These are phyloP conservation scores for Aegotheles bennettii DNA, from an alignment of 2,113 vertebrate genomes.

Conservation along the genomic window DNA sequence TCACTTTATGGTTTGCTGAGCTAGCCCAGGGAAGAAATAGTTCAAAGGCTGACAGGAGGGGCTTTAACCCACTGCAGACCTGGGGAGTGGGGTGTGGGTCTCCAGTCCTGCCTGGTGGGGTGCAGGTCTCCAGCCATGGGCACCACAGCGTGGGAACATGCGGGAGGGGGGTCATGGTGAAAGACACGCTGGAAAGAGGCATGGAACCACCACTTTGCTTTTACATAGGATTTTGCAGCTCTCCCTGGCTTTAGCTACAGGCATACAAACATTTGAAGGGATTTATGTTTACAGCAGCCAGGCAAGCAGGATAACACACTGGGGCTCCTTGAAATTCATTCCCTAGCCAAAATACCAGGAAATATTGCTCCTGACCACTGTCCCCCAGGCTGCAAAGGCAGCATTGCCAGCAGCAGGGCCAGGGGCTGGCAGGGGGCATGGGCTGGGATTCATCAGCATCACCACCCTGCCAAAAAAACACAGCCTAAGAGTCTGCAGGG, in stretches of 20 bases:
- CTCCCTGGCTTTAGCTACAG: not conserved
- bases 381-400: not conserved
- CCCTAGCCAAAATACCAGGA: not conserved
- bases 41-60: not conserved
- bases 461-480: not conserved
- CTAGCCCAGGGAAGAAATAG: not conserved
- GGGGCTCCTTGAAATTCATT: not conserved
- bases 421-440: not conserved
- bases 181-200: not conserved
- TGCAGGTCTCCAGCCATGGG: not conserved
- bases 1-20: not conserved
- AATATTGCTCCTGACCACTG: not conserved
- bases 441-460: not conserved
- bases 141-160: rapidly evolving
- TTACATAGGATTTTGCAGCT: not conserved
- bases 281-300: not conserved
- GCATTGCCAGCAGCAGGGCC: not conserved
- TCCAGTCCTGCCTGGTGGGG: not conserved
- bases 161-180: rapidly evolving
- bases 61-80: not conserved
- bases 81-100: too few species aligned
- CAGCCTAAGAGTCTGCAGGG: not conserved
- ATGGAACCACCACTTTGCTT: not conserved
- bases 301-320: not conserved
- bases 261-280: not conserved